Evolutionary conservation across 2,888 invertebrate genomes (phyloP).

Genomic region (Noctua comes): DNA sequence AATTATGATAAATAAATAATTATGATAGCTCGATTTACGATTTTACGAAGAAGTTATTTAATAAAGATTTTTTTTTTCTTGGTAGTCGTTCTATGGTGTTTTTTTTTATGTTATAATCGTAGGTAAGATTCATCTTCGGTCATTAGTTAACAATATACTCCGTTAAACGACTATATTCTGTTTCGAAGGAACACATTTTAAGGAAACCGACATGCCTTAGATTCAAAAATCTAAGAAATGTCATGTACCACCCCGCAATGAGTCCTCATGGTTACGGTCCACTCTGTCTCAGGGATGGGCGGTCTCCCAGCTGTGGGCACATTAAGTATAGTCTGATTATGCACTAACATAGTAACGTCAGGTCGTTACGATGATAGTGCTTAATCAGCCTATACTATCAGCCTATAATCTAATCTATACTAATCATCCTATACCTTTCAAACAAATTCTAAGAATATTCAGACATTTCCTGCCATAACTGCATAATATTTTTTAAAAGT

Average conservation of each 20-base stretch:
- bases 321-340: neutral
- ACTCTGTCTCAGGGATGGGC: neutral
- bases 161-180: no score
- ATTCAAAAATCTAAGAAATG: no score
- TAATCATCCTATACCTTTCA: no score
- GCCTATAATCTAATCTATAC: no score
- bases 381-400: no score
- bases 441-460: neutral
- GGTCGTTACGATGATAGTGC: no score
- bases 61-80: neutral
- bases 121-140: neutral
- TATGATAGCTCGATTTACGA: conserved; percentile 18
- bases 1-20: conserved; percentile 31
- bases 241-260: neutral
- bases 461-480: neutral
- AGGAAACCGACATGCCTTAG: no score
- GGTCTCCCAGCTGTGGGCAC: neutral
- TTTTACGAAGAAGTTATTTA: conserved; percentile 54
- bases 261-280: neutral
- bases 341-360: neutral
- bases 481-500: neutral
- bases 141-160: neutral
- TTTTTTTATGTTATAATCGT: neutral
- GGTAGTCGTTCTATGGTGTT: neutral
- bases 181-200: no score